phyloP scores from a whole-genome alignment of 2,113 vertebrate species.

The Xiphorhynchus elegans region DNA sequence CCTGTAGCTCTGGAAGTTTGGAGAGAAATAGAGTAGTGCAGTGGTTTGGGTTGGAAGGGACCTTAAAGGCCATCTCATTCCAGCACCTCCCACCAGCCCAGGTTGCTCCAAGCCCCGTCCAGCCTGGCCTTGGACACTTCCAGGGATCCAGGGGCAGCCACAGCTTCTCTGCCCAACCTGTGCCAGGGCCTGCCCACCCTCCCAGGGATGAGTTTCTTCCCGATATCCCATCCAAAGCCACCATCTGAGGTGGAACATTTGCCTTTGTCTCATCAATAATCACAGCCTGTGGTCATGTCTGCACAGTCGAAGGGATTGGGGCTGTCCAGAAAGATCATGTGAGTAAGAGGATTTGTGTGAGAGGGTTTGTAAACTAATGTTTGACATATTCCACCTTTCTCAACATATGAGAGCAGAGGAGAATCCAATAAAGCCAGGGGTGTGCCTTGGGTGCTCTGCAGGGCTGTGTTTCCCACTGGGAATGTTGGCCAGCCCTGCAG shows the following conservation, averaged over 20 bases:
- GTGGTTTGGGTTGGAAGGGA: neutral
- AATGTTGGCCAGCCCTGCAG: neutral
- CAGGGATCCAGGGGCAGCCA: neutral
- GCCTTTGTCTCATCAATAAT: neutral
- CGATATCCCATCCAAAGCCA: no score
- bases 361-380: constrained; percentile 22
- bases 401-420: neutral
- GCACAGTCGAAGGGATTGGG: neutral
- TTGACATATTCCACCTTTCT: constrained; percentile 33
- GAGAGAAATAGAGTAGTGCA: neutral
- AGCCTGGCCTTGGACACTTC: neutral
- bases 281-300: neutral
- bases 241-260: neutral
- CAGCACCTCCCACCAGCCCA: neutral
- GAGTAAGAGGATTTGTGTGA: constrained; percentile 36
- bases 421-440: neutral
- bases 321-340: neutral
- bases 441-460: rapidly evolving
- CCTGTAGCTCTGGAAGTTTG: rapidly evolving
- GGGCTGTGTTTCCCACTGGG: rapidly evolving
- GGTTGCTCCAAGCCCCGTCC: neutral
- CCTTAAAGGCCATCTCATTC: neutral
- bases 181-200: neutral
- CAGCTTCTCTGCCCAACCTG: neutral
- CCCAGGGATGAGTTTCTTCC: neutral